Percentiles rank a stretch among this genome's conserved stretches.
Evolutionary conservation across 2,113 vertebrate genomes (phyloP).

Genomic region (Sterrhoptilus dennistouni): DNA sequence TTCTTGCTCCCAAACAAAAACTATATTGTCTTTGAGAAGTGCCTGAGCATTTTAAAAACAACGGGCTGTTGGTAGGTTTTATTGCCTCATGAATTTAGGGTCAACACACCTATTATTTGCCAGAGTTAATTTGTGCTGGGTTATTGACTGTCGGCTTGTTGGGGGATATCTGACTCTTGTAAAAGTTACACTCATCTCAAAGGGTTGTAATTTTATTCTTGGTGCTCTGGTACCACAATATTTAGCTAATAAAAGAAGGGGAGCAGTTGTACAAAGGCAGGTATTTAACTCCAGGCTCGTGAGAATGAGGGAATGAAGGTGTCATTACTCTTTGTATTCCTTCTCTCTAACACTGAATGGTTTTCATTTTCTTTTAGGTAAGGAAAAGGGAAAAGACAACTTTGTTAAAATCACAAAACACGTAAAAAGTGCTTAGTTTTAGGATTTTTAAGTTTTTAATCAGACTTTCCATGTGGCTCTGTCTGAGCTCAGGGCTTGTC

Average conservation of each 20-base stretch:
- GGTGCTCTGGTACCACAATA: neutral
- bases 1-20: conserved; percentile 31
- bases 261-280: neutral
- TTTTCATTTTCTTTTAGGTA: neutral
- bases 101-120: conserved; percentile 58
- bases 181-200: conserved; percentile 42
- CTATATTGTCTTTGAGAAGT: conserved; percentile 22
- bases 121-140: conserved; percentile 47
- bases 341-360: neutral
- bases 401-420: rapidly evolving
- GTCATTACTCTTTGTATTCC: neutral
- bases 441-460: neutral
- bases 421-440: neutral
- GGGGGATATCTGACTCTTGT: conserved; percentile 33
- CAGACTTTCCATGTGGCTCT: neutral
- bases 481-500: neutral
- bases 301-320: neutral
- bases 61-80: neutral
- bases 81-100: conserved; percentile 52
- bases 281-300: neutral
- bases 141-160: conserved; percentile 22
- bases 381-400: neutral
- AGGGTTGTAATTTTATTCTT: neutral
- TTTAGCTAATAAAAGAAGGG: conserved; percentile 18
- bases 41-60: conserved; percentile 28